phyloP scores from a whole-genome alignment of 2,113 vertebrate genomes.

The Chloebia gouldiae region DNA sequence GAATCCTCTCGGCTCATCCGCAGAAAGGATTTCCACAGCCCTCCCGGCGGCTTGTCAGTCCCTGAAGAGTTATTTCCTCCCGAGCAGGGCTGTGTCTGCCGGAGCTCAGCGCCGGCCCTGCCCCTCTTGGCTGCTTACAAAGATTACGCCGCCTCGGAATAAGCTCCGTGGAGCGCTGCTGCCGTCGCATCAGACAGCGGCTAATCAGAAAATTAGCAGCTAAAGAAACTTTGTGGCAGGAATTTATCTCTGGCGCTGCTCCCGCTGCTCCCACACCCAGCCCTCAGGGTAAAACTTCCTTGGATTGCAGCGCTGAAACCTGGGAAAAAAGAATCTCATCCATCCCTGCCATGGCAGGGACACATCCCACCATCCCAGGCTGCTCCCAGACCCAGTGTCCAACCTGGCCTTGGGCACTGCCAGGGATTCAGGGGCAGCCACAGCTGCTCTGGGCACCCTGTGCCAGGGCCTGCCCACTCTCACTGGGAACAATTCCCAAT shows the following conservation, averaged over 20 bases:
- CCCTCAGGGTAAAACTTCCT: neutral
- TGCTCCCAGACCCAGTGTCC: too few species aligned
- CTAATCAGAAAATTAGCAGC: slow-evolving; percentile 54
- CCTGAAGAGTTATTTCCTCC: neutral
- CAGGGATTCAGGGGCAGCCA: neutral
- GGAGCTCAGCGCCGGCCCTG: slow-evolving; percentile 6
- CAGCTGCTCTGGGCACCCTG: neutral
- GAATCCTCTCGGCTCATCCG: slow-evolving; percentile 58
- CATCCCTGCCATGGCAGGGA: neutral
- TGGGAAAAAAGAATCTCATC: fast-evolving
- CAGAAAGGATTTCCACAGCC: slow-evolving; percentile 56
- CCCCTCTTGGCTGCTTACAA: slow-evolving; percentile 37
- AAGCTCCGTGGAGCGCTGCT: slow-evolving; percentile 25
- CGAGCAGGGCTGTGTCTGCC: neutral
- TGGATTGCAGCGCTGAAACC: fast-evolving
- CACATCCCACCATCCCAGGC: neutral
- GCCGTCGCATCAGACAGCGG: slow-evolving; percentile 17
- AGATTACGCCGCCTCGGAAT: slow-evolving; percentile 52
- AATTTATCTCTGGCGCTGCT: neutral
- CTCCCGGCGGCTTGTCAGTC: slow-evolving; percentile 32
- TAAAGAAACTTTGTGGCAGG: slow-evolving; percentile 27
- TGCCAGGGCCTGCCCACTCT: neutral
- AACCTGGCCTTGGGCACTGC: neutral
- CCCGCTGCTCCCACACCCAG: neutral
- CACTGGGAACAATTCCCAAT: neutral